Evolutionary conservation across 53 echinoderm and acorn worm genomes (phyloP), one percentile per base, ranked within the genome.

Genomic region (Apostichopus leukothele): DNA sequence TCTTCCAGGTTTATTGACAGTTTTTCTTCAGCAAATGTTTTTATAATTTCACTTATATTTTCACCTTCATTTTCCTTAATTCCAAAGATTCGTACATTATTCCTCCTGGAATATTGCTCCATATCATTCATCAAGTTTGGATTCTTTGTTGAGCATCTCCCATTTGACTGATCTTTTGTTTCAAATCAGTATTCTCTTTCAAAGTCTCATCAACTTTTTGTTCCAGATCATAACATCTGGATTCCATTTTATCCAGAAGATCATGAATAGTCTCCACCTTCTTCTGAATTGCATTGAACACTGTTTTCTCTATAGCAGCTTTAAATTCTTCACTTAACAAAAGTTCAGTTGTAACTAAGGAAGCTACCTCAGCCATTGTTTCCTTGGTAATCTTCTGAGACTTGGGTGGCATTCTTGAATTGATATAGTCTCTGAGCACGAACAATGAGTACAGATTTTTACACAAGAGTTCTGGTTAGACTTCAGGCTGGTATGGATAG

Each of bases 81-180:
- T 66, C 85, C 85, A 67, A 85, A 85, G 20, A 85, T 66, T 4
- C 67, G 68, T 4, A 85, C 5, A 85, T 39, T 85, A 9, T 85
- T 85, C 13, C 85, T 85, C 18, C 85, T 25, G 66, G 66, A 85
- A 63, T 85, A 85, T 54, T 79, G 79, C 14, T 79, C 18, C 79
- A 53, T 53, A 16, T 54, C 55, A 79, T 79, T 79, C 13, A 79
- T 52, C 4, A 59, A 79, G 6, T 79, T 57, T 22, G 25, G 25
- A 25, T 25, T 1, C 25, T 79, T 5, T 13, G 53, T 53, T 80
- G 2, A 5, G 5, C 4, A 50, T 91, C 80, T 26, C 19, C 57
- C 5, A 11, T 22, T 39, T 86, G 50, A 21, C 20, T 76, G 5
- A 76, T 53, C 10, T 76, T 26, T 59, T 88, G 16, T 74, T 68